A percentile compares a stretch with the other conserved stretches of the same genome.
These are phyloP conservation scores for Molanna angustata DNA, from an alignment of 2,888 invertebrate genomes.

Conservation along the genomic window DNA sequence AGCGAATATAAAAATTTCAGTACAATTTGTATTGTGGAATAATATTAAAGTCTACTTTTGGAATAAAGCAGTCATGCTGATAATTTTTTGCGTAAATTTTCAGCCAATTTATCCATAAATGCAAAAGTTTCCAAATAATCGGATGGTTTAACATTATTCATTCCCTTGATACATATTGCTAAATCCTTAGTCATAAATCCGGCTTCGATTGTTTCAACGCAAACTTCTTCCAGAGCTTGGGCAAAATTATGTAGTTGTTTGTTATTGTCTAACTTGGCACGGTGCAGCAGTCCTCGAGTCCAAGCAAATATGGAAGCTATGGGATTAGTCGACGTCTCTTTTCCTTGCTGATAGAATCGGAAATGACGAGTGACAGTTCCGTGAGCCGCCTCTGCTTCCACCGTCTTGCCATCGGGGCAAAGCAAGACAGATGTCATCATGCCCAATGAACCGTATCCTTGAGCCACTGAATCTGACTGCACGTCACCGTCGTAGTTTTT, in stretches of 20 bases:
- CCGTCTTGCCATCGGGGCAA: constrained; percentile 97
- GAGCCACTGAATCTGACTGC: constrained; percentile 97
- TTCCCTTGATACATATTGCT: constrained; percentile 96
- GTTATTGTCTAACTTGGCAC: constrained; percentile 92
- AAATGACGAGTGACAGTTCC: constrained; percentile 95
- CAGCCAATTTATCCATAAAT: constrained; percentile 92
- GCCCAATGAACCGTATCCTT: constrained; percentile 94
- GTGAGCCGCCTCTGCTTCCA: constrained; percentile 98
- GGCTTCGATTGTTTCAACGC: constrained; percentile 91
- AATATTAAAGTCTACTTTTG: constrained; percentile 19
- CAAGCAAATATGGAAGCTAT: constrained; percentile 99
- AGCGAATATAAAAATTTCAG: constrained; percentile 1
- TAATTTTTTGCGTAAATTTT: constrained; percentile 73
- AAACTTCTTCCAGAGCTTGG: constrained; percentile 83
- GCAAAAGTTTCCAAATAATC: constrained; percentile 98
- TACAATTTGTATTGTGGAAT: neutral
- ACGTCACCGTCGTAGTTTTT: constrained; percentile 99
- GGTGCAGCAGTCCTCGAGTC: constrained; percentile 90
- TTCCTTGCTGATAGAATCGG: constrained; percentile 85
- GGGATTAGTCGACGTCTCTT: constrained; percentile 98
- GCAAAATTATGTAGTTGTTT: constrained; percentile 72
- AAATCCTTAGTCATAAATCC: constrained; percentile 98
- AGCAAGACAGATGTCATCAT: constrained; percentile 97
- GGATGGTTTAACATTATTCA: constrained; percentile 68
- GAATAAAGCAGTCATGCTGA: constrained; percentile 48